Conservation (phyloP, 1,140 invertebrate genomes). For the Neodiprion pinetum region DNA sequence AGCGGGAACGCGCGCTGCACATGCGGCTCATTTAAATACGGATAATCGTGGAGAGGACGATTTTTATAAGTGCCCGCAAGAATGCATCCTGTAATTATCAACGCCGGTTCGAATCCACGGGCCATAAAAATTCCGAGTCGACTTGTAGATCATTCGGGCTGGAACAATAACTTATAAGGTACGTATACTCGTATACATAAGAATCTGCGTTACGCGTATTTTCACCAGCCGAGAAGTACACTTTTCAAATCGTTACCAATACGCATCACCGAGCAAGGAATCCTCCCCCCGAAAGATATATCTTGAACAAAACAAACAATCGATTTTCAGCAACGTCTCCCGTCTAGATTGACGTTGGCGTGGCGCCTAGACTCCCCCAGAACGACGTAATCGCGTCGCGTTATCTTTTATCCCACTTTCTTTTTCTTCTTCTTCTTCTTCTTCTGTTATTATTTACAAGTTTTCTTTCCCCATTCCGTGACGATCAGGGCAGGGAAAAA, state of each 20-base stretch:
- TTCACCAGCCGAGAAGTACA: no score
- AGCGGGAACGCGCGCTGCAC: not conserved
- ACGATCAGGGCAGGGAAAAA: no score
- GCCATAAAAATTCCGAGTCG: no score
- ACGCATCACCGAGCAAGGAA: no score
- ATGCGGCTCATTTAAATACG: not conserved
- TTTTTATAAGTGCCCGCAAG: not conserved
- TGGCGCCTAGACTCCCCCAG: slow-evolving; percentile 18
- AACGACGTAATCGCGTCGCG: slow-evolving; percentile 22
- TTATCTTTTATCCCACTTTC: slow-evolving; percentile 27
- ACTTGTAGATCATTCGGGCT: no score
- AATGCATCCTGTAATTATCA: not conserved
- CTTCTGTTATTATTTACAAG: slow-evolving; percentile 54
- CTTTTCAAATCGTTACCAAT: no score
- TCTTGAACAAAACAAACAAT: slow-evolving; percentile 28
- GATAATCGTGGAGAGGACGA: not conserved
- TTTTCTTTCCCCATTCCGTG: slow-evolving; percentile 32
- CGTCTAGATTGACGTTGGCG: slow-evolving; percentile 31
- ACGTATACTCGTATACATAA: no score
- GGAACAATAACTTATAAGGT: no score
- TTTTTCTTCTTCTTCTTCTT: slow-evolving; percentile 24
- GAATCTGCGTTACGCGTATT: no score
- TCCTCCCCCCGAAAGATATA: no score
- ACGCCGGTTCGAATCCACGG: no score
- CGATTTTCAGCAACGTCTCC: slow-evolving; percentile 42